phyloP scores from a whole-genome alignment of 2,113 vertebrate species.

The Saimiri boliviensis region DNA sequence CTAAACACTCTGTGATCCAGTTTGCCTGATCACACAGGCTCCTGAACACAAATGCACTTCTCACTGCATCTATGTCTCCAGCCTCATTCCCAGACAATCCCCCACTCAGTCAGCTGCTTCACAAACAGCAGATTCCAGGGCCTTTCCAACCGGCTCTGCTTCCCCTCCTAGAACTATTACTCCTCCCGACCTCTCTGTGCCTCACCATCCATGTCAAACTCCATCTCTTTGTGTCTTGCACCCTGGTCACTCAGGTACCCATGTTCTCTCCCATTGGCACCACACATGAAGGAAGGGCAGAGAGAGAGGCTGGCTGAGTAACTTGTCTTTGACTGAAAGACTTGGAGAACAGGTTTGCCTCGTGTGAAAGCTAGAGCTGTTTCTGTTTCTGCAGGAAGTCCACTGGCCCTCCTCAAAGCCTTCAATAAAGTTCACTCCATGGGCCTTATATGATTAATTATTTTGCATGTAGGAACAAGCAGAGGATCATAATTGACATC shows the following conservation, averaged over 20 bases:
- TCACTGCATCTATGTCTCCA: neutral
- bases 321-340: neutral
- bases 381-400: neutral
- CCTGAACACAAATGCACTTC: neutral
- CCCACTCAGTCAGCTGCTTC: neutral
- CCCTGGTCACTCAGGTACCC: neutral
- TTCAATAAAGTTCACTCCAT: neutral
- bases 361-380: neutral
- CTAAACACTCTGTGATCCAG: rapidly evolving
- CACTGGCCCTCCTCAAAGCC: neutral
- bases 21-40: neutral
- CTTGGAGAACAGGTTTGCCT: neutral
- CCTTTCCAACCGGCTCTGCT: too few relatives aligned
- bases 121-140: neutral
- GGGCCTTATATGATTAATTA: neutral
- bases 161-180: neutral
- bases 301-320: neutral
- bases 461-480: neutral
- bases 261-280: neutral
- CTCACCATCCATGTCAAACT: neutral
- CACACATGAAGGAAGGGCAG: neutral
- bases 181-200: neutral
- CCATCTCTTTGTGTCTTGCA: neutral
- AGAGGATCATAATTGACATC: neutral
- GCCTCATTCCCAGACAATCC: neutral